Evolutionary conservation across 2,888 invertebrate species (phyloP).

Genomic region (Xylota sylvarum): DNA sequence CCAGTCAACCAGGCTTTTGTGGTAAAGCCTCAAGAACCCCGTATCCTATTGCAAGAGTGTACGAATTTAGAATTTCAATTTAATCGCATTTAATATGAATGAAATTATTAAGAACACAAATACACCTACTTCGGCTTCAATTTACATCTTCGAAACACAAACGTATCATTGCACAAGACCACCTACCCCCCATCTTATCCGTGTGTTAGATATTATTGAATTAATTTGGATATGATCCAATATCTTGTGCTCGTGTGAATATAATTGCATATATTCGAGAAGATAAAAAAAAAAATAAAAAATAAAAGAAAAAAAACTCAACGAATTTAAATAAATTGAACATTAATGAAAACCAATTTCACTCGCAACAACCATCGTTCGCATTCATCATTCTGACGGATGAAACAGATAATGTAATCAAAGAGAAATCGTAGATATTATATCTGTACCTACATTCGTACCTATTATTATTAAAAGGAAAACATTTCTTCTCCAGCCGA

Average conservation of each 20-base stretch:
- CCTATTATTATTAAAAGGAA: constrained; percentile 26
- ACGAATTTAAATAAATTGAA: constrained; percentile 41
- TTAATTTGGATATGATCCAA: constrained; percentile 34
- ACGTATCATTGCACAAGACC: background rate
- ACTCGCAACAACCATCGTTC: background rate
- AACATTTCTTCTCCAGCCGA: background rate
- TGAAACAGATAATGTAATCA: constrained; percentile 47
- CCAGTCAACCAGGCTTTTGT: background rate
- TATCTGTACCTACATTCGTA: background rate
- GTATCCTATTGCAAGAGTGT: background rate
- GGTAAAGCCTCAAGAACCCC: background rate
- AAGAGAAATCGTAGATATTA: constrained; percentile 31
- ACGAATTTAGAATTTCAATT: background rate
- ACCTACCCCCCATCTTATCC: background rate
- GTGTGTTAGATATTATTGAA: constrained; percentile 29
- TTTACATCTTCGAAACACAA: background rate
- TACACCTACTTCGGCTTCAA: background rate
- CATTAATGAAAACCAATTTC: constrained; percentile 24
- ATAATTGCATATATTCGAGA: constrained; percentile 6
- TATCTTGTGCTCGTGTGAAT: constrained; percentile 30
- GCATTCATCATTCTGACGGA: constrained; percentile 4
- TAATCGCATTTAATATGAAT: constrained; percentile 1
- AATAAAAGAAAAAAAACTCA: background rate
- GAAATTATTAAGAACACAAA: constrained; percentile 11
- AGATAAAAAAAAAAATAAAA: background rate